Conservation (phyloP, 2,113 vertebrate species). For the Noturus placidus region DNA sequence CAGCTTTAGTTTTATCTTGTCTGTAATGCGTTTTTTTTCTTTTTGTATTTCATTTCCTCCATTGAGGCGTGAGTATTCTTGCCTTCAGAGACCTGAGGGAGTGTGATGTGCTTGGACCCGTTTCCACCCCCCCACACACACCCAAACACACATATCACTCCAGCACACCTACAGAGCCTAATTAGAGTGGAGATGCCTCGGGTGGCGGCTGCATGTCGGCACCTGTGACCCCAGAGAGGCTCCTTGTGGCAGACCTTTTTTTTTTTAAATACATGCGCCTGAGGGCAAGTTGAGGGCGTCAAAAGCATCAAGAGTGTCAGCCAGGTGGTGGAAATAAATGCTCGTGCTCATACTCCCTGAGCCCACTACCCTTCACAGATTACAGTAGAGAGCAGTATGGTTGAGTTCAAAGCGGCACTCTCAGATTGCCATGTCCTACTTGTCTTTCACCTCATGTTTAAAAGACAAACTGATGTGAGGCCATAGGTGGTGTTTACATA, state of each 20-base stretch:
- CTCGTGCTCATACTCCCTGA: slow-evolving; percentile 3
- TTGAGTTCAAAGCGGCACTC: slow-evolving; percentile 28
- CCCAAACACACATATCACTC: background rate
- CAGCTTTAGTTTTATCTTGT: background rate
- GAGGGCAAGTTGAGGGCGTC: slow-evolving; percentile 44
- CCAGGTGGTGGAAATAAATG: slow-evolving; percentile 34
- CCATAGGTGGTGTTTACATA: slow-evolving; percentile 15
- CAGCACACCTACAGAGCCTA: slow-evolving; percentile 56
- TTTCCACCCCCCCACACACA: background rate
- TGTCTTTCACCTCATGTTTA: slow-evolving; percentile 5
- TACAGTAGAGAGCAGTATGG: background rate
- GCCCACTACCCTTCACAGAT: slow-evolving; percentile 17
- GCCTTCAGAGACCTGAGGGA: slow-evolving; percentile 53
- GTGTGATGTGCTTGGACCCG: slow-evolving; percentile 59
- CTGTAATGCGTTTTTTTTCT: background rate
- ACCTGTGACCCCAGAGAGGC: slow-evolving; percentile 60
- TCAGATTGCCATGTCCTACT: slow-evolving; percentile 24
- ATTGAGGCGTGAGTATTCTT: slow-evolving; percentile 39
- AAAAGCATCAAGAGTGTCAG: slow-evolving; percentile 12
- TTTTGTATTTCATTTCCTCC: background rate
- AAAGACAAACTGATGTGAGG: slow-evolving; percentile 13
- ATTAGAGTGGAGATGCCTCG: slow-evolving; percentile 58
- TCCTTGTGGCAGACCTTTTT: slow-evolving; percentile 26
- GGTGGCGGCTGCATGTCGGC: slow-evolving; percentile 56
- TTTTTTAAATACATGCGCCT: slow-evolving; percentile 24